Conservation (phyloP, 2,113 vertebrate genomes). For the Arenaria interpres region DNA sequence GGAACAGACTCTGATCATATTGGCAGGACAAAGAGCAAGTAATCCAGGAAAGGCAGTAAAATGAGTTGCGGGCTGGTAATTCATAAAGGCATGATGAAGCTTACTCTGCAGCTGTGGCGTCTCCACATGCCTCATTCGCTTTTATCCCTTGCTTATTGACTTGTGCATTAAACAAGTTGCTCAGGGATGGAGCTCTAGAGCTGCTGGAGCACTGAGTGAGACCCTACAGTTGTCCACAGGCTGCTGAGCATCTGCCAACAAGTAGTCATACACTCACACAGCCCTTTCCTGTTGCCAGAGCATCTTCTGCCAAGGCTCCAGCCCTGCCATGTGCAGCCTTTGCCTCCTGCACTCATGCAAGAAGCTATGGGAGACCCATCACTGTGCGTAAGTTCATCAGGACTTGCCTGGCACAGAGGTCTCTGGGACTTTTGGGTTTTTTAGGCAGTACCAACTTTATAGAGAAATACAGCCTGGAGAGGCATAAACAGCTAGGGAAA, state of each 20-base stretch:
- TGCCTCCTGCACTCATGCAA: background rate
- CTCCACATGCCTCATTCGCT: background rate
- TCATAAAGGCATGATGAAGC: background rate
- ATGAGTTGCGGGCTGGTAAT: background rate
- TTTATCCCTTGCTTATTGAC: background rate
- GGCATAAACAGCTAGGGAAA: background rate
- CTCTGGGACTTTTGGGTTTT: background rate
- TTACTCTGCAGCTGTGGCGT: background rate
- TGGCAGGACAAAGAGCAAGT: background rate
- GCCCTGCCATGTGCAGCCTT: background rate
- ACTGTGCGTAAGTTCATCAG: background rate
- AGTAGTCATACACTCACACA: rapidly evolving
- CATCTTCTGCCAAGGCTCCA: background rate
- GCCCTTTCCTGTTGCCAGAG: background rate
- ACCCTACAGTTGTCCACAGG: background rate
- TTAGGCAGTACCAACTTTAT: background rate
- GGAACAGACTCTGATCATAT: background rate
- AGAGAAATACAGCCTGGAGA: background rate
- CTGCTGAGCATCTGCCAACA: background rate
- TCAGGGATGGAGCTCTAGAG: background rate
- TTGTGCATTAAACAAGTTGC: background rate
- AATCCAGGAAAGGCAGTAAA: background rate
- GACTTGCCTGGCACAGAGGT: background rate
- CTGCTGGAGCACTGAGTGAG: background rate
- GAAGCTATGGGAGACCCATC: background rate